These are phyloP conservation scores for Drosophila ficusphila DNA, from an alignment of 1,140 invertebrate genomes.

Conservation along the genomic window DNA sequence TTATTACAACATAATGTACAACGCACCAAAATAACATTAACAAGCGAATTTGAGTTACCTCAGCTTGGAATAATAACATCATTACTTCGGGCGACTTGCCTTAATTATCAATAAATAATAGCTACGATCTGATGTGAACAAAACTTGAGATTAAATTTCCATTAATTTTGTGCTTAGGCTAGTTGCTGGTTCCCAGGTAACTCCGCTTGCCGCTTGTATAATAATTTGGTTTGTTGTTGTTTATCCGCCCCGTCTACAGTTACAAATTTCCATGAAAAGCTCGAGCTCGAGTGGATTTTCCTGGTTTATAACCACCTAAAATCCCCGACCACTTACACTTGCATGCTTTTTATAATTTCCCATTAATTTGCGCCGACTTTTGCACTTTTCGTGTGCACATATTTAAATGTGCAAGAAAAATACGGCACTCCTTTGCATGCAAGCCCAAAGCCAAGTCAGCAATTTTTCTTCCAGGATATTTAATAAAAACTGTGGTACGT, in stretches of 20 bases:
- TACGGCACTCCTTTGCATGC: constrained; percentile 18
- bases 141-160: constrained; percentile 22
- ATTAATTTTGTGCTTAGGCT: constrained; percentile 9
- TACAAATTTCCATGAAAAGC: constrained; percentile 10
- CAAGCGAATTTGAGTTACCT: background rate
- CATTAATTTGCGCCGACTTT: constrained; percentile 71
- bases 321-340: constrained; percentile 1
- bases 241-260: constrained; percentile 4
- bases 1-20: too few species aligned
- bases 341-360: constrained; percentile 58
- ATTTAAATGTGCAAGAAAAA: constrained; percentile 61
- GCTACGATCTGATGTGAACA: background rate
- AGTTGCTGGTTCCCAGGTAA: constrained; percentile 1
- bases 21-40: too few species aligned
- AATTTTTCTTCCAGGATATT: constrained; percentile 12
- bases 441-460: constrained; percentile 19
- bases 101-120: constrained; percentile 8
- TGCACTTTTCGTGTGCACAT: constrained; percentile 59
- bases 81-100: background rate
- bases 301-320: constrained; percentile 6
- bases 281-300: background rate
- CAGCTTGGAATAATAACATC: background rate
- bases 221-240: constrained; percentile 23
- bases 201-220: background rate
- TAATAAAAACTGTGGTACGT: constrained; percentile 6